Evolutionary conservation across 2,888 invertebrate species (phyloP).

Genomic region (Torymus tubicola): DNA sequence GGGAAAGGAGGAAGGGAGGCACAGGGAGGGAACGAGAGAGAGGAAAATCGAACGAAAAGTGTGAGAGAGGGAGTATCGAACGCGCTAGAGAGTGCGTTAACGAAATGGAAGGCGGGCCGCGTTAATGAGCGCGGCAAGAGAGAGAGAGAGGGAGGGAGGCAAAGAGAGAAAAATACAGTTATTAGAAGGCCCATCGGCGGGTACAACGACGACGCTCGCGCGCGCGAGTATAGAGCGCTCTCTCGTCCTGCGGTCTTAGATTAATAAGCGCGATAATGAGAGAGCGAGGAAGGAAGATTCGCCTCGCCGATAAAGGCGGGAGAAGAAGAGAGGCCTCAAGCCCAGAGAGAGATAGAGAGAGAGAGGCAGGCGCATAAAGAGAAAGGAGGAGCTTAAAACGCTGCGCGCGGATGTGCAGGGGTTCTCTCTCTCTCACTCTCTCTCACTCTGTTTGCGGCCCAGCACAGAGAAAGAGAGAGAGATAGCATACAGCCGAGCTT

Average conservation of each 20-base stretch:
- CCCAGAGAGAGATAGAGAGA: conserved; percentile 27
- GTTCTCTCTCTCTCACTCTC: conserved; percentile 32
- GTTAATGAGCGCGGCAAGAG: background rate
- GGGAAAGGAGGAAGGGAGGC: background rate
- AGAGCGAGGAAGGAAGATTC: conserved; percentile 58
- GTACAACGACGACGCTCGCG: no score
- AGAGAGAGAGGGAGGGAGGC: no score
- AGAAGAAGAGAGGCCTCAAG: conserved; percentile 40
- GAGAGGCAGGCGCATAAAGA: conserved; percentile 6
- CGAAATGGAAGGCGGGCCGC: background rate
- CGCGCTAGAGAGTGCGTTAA: background rate
- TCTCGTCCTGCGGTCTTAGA: conserved; percentile 19
- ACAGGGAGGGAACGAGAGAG: background rate
- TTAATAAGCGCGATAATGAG: conserved; percentile 39
- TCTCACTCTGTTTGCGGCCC: conserved; percentile 8
- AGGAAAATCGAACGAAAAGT: background rate
- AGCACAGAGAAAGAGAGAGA: conserved; percentile 5
- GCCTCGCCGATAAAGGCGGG: conserved; percentile 60
- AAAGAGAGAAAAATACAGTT: conserved; percentile 26
- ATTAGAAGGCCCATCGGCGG: conserved; percentile 12
- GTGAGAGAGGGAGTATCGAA: no score
- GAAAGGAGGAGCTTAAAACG: conserved; percentile 31
- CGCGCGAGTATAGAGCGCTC: no score
- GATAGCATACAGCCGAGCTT: background rate
- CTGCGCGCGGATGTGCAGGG: background rate